Base-by-base conservation (phyloP, 2,888 invertebrate genomes). In the Ophion slaviceki region DNA sequence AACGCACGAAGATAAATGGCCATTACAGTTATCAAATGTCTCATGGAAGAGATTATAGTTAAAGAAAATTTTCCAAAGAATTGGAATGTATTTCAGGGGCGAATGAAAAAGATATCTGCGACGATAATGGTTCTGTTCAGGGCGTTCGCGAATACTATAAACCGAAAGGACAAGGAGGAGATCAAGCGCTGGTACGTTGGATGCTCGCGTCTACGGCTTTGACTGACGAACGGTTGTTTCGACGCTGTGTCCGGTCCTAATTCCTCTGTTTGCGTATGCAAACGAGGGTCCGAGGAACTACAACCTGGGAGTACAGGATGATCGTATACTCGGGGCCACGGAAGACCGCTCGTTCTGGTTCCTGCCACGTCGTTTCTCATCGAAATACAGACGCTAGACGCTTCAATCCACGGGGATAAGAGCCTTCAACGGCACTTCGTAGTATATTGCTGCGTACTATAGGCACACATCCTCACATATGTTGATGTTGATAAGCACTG, bases 231-330 rank as follows among this genome's bases (percentile, higher is more conserved):
- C 75, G 75, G 87, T 84, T 84, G 84, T 78, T 80, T 80, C 77
- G 84, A 86, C 88, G 85, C 89, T 90, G 89, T 89, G 89, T 88
- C 88, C 89, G 88, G 82, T 86, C 89, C 90, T 91, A 91, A 92
- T 90, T 90, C 90, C 91, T 88, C 89, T 90, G 91, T 92, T 92
- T 92, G 91, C 87, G 87, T 92, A 92, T 91, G 91, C 91, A 92
- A 92, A 92, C 91, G 91, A 91, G 89, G 90, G 87, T 89, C 89
- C 89, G 84, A 87, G 86, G 83, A 84, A 79, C 71, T 82, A 74
- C 45, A 66, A 66, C 59, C 14, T 17, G 70, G 36, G 28, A 47
- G 67, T 71, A 82, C 68, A 77, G 70, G 70, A 79, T n/a, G 28
- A 61, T 61, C 45, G 61, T 47, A 40, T 47, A 28, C n/a, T 47